Evolutionary conservation across 2,888 invertebrate genomes (phyloP), one percentile per base, ranked within the genome.

Genomic region (Lordiphosa fenestrarum): DNA sequence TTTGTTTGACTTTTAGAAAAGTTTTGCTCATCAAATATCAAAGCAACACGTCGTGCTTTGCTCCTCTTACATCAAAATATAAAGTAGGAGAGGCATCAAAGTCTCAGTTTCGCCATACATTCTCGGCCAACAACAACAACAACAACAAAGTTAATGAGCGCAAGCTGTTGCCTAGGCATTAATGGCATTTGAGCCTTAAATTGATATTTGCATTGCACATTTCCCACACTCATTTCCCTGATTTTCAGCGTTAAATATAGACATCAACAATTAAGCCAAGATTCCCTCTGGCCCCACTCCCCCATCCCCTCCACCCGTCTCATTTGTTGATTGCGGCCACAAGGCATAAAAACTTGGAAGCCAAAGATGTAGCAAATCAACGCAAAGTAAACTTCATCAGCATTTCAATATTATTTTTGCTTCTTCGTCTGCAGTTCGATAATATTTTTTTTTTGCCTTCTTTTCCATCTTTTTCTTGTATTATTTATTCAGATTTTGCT

Each of bases 401-500:
- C 77, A 80, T 80, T 85, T 80, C 84, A 84, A 80, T 78, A 85
- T 75, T 83, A 44, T 23, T 56, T 54, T 47, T 38, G 41, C 39
- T 36, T 52, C 25, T 66, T 55, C 51, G 59, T 25, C 15, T 61
- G 52, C 71, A 55, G 66, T 59, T 67, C 36, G 4, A 36, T 48
- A 35, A 39, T 44, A 37, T 36, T 30, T 48, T 54, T 55, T 12
- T 33, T 7, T 6, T 40, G 38, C 6, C 4, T 19, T 19, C 4
- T 19, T 19, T 19, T 19, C 2, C 3, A 2, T 19, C 23, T 10
- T 37, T 25, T 19, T 15, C 21, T 49, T 51, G 54, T 66, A 68
- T 84, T 77, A 84, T 77, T 84, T 78, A 84, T 77, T 84, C 85
- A 82, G 80, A 71, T 66, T 76, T 81, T 78, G 52, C 66, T 78